These are phyloP conservation scores for Dioctria linearis DNA, from an alignment of 2,888 invertebrate species.

Conservation along the genomic window DNA sequence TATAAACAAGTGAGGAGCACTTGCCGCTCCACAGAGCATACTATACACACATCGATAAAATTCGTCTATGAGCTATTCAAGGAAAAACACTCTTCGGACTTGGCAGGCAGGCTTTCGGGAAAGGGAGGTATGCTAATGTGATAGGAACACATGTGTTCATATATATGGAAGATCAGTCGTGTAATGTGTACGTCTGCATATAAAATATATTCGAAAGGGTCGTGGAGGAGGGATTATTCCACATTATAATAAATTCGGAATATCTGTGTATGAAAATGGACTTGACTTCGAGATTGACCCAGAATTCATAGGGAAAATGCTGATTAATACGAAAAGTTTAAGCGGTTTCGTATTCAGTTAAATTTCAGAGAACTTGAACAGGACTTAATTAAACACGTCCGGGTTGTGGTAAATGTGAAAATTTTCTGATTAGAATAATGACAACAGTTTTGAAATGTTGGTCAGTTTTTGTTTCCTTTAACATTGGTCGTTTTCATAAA, in stretches of 20 bases:
- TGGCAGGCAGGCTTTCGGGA: not conserved
- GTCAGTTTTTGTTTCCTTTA: not conserved
- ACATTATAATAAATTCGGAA: slow-evolving; percentile 38
- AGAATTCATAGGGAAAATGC: slow-evolving; percentile 37
- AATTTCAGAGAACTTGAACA: not conserved
- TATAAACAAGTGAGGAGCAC: slow-evolving; percentile 18
- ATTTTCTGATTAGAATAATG: not conserved
- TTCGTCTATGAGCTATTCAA: slow-evolving; percentile 8
- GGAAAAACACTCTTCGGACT: slow-evolving; percentile 1
- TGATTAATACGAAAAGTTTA: slow-evolving; percentile 39
- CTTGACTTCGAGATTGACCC: slow-evolving; percentile 39
- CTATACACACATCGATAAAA: slow-evolving; percentile 23
- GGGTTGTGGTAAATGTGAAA: slow-evolving; percentile 19
- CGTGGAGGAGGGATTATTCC: not conserved
- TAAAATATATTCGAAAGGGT: not conserved
- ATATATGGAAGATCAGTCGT: not conserved
- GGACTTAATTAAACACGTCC: slow-evolving; percentile 19
- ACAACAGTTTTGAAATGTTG: not conserved
- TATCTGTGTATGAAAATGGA: slow-evolving; percentile 35
- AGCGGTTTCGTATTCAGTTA: slow-evolving; percentile 2
- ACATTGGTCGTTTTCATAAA: too few species aligned
- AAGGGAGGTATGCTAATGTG: slow-evolving; percentile 8
- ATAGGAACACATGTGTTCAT: not conserved
- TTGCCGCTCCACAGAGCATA: not conserved
- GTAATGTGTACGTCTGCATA: not conserved